phyloP scores from a whole-genome alignment of 2,888 invertebrate genomes.

The Spodoptera picta region DNA sequence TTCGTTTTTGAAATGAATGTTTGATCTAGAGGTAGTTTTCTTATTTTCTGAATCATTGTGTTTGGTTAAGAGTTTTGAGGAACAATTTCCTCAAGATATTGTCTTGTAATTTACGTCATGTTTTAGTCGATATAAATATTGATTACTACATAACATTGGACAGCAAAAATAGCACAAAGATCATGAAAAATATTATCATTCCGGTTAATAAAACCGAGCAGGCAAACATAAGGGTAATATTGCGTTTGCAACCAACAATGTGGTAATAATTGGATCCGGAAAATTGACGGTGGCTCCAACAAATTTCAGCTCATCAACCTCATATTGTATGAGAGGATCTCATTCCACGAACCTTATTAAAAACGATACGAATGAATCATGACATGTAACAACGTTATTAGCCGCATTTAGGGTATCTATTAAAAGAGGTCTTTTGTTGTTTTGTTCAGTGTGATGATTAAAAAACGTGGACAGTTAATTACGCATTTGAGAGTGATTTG shows the following conservation, averaged over 20 bases:
- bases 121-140: neutral
- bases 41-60: neutral
- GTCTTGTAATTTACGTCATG: too few species aligned
- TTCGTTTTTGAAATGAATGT: neutral
- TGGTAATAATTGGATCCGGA: slow-evolving; percentile 66
- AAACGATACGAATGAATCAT: slow-evolving; percentile 50
- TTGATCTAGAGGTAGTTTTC: neutral
- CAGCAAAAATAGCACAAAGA: neutral
- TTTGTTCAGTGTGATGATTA: slow-evolving; percentile 14
- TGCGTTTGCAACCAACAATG: slow-evolving; percentile 60
- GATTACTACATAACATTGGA: neutral
- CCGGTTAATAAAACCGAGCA: slow-evolving; percentile 26
- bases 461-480: too few species aligned
- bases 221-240: slow-evolving; percentile 52
- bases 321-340: slow-evolving; percentile 51
- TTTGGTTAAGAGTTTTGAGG: neutral
- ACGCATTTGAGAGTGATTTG: too few species aligned
- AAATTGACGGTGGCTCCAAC: slow-evolving; percentile 61
- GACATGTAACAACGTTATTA: slow-evolving; percentile 37
- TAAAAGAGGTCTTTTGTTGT: slow-evolving; percentile 12
- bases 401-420: slow-evolving; percentile 21
- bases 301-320: slow-evolving; percentile 63
- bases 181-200: slow-evolving; percentile 19
- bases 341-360: slow-evolving; percentile 52
- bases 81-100: neutral